Percentiles rank a stretch among this genome's conserved stretches.
Conservation (phyloP, 2,113 vertebrate genomes). For the Ophthalmolycus amberensis region DNA sequence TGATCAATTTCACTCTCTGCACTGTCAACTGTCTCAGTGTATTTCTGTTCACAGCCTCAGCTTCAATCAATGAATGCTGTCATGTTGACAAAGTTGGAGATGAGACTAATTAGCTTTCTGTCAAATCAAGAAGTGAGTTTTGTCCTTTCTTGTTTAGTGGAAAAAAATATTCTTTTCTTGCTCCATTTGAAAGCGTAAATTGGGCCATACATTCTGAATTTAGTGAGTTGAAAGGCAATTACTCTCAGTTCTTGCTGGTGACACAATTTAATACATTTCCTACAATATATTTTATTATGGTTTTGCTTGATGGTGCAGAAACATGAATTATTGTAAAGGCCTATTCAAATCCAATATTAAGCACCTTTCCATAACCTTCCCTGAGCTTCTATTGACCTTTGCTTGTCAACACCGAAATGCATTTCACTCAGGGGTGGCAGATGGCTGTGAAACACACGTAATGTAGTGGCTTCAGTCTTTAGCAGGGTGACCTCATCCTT, state of each 20-base stretch:
- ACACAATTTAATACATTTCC: not conserved
- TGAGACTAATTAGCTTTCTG: conserved; percentile 21
- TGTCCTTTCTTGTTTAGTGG: not conserved
- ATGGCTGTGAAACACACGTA: conserved; percentile 51
- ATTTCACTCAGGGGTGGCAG: conserved; percentile 66
- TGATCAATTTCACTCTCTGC: not conserved
- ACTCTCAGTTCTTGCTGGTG: not conserved
- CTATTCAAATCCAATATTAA: not conserved
- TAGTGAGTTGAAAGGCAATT: conserved; percentile 9
- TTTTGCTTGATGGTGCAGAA: not conserved
- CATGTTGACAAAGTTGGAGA: conserved; percentile 7
- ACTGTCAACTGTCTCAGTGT: not conserved
- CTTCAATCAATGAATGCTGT: conserved; percentile 5
- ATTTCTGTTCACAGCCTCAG: conserved; percentile 25
- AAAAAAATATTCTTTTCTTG: not conserved
- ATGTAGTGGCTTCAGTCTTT: conserved; percentile 40
- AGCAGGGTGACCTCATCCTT: conserved; percentile 52
- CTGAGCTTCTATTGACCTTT: conserved; percentile 37
- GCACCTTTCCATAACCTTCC: conserved; percentile 3
- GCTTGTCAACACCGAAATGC: conserved; percentile 41
- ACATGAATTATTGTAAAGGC: not conserved
- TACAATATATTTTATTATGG: not conserved
- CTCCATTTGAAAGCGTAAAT: not conserved
- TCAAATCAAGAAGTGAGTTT: not conserved
- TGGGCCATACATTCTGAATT: not conserved